These are phyloP conservation scores for Kryptolebias marmoratus DNA, from an alignment of 2,113 vertebrate species.

Conservation along the genomic window DNA sequence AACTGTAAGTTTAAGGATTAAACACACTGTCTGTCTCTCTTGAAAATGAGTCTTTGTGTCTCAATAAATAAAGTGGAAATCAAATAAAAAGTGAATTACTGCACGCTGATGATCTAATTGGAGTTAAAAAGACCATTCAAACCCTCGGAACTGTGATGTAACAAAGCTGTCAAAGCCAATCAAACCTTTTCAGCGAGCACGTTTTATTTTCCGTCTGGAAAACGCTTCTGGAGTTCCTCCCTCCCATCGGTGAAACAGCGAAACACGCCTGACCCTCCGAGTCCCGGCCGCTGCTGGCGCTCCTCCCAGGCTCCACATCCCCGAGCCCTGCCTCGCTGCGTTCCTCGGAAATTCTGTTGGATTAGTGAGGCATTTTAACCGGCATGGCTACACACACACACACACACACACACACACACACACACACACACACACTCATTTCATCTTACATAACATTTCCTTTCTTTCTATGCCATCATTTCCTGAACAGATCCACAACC, in stretches of 20 bases:
- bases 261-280: conserved; percentile 25
- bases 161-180: neutral
- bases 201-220: conserved; percentile 35
- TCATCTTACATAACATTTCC: conserved; percentile 26
- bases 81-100: neutral
- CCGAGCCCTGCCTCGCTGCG: conserved; percentile 18
- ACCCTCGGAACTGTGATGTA: neutral
- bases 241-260: conserved; percentile 23
- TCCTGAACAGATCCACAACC: conserved; percentile 27
- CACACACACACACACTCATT: neutral
- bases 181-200: neutral
- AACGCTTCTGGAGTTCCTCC: conserved; percentile 11
- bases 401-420: conserved; percentile 31
- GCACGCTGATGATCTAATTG: neutral
- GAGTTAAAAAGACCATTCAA: neutral
- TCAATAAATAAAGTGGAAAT: too few relatives aligned
- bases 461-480: conserved; percentile 29
- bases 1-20: too few relatives aligned
- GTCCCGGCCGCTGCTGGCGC: conserved; percentile 24
- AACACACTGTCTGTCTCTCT: too few relatives aligned
- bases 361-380: conserved; percentile 74
- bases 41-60: too few relatives aligned
- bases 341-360: conserved; percentile 58
- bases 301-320: conserved; percentile 54
- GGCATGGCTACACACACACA: conserved; percentile 50